Evolutionary conservation across 2,113 vertebrate genomes (phyloP), one percentile per base, ranked within the genome.

Genomic region (Montifringilla adamsi): DNA sequence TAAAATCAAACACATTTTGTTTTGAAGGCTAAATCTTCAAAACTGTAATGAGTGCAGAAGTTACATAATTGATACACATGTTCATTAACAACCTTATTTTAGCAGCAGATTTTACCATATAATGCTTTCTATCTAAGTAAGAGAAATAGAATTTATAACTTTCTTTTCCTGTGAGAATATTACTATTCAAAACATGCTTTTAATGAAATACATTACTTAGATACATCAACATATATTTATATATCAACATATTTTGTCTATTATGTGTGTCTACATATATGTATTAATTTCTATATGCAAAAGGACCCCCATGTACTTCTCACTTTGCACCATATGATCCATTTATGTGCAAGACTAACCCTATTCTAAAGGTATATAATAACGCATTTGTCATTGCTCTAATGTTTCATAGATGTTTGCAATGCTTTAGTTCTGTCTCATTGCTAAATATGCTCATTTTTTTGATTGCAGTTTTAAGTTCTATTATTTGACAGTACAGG

Each of bases 31-130:
- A 33, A 79, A 70, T 86, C 78, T 85, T 83, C 91, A 72, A 79
- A 90, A 69, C 26, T 18, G 24, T 85, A 91, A 93, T 46, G 63
- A 94, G 31, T 76, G 63, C 63, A 76, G 58, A 83, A 73, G 86
- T 89, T 93, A 84, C 50, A 69, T 79, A 95, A 86, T 53, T 81
- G 81, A 73, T 70, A 76, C 50, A 49, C 68, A n/a, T 43, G 67
- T 79, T 93, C 70, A 91, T 70, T 94, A 95, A 66, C 1, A 13
- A 92, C 47, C n/a, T 87, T 78, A 72, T 84, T 94, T 91, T 62
- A 93, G 67, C 47, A 70, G 16, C 62, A 82, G 37, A 73, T 66
- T 87, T 85, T 76, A 82, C 28, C 46, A 62, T 62, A 62, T 8
- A 49, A 63, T 60, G n/a, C 4, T 64, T 90, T 49, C 69, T 72